Evolutionary conservation across 2,888 invertebrate species (phyloP).

Genomic region (Leptogaster cylindrica): DNA sequence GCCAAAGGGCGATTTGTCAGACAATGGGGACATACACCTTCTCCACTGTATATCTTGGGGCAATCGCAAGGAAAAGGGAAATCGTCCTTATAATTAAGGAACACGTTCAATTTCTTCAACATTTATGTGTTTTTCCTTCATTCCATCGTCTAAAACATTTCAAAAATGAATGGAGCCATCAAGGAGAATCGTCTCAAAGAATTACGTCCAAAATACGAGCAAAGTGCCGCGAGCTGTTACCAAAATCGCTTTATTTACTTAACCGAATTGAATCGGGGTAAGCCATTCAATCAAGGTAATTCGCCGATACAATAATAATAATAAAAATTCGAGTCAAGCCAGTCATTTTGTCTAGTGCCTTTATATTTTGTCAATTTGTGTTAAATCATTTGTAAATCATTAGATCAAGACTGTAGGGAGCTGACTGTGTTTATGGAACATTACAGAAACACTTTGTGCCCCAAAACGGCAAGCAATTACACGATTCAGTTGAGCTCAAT

Average conservation of each 20-base stretch:
- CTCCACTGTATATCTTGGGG: neutral
- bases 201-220: neutral
- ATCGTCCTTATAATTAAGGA: constrained; percentile 25
- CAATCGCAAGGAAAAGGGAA: neutral
- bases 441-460: constrained; percentile 40
- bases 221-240: constrained; percentile 15
- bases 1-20: constrained; percentile 46
- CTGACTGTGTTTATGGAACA: constrained; percentile 41
- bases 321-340: constrained; percentile 33
- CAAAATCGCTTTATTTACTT: constrained; percentile 39
- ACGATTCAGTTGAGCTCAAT: constrained; percentile 48
- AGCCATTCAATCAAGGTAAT: constrained; percentile 46
- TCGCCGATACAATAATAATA: constrained; percentile 40
- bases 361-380: constrained; percentile 47
- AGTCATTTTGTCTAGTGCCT: constrained; percentile 36
- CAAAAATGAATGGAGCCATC: too few species aligned
- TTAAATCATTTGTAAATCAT: constrained; percentile 48
- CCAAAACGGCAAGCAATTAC: constrained; percentile 47
- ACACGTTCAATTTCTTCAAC: neutral
- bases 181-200: neutral
- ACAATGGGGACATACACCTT: constrained; percentile 13
- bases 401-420: constrained; percentile 40
- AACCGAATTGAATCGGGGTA: constrained; percentile 20
- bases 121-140: neutral
- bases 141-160: too few species aligned